phyloP scores from a whole-genome alignment of 2,797 vertebrate species.

The Kryptopterus vitreolus region DNA sequence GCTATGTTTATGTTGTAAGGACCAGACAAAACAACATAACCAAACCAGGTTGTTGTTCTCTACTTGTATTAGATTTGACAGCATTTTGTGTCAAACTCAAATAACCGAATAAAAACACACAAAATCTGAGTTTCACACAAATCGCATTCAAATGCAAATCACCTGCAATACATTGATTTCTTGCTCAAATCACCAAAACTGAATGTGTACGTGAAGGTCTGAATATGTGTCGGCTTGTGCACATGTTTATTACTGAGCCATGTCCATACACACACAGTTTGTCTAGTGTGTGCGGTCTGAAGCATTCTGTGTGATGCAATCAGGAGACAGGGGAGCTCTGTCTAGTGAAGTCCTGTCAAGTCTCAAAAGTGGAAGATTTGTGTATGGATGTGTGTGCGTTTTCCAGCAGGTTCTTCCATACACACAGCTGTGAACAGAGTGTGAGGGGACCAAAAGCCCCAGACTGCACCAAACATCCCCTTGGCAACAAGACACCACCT shows the following conservation, averaged over 20 bases:
- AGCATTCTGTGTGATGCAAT: constrained; percentile 5
- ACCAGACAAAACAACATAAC: neutral
- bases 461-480: constrained; percentile 52
- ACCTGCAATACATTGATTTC: neutral
- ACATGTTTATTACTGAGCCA: neutral
- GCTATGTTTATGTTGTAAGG: neutral
- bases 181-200: neutral
- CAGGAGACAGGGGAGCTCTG: constrained; percentile 17
- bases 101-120: neutral
- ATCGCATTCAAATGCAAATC: too few relatives aligned
- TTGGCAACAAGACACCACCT: constrained; percentile 48
- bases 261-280: neutral
- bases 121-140: neutral
- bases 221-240: neutral
- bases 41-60: neutral
- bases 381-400: constrained; percentile 38
- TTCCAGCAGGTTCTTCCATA: constrained; percentile 46
- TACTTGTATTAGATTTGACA: neutral
- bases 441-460: constrained; percentile 50
- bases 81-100: neutral
- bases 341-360: neutral
- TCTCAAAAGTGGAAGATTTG: constrained; percentile 35
- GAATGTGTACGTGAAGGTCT: neutral
- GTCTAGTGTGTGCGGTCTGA: neutral
- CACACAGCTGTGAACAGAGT: constrained; percentile 58